Evolutionary conservation across 2,888 invertebrate genomes (phyloP).

Genomic region (Anarsia innoxiella): DNA sequence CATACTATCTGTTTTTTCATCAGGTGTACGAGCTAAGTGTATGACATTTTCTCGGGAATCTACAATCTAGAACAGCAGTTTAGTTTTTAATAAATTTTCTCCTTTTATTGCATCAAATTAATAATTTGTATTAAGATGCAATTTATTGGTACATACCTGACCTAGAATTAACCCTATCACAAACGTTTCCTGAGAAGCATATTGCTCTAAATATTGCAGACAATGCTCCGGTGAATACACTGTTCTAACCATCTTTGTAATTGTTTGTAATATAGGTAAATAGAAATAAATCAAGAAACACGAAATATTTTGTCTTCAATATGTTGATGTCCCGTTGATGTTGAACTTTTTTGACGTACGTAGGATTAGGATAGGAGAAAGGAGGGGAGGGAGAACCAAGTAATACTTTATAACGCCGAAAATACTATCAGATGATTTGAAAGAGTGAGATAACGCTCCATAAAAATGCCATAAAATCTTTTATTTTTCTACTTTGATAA

Average conservation of each 20-base stretch:
- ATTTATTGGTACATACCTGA: slow-evolving; percentile 76
- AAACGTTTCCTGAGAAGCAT: slow-evolving; percentile 77
- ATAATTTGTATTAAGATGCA: too few relatives aligned
- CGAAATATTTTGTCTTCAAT: slow-evolving; percentile 7
- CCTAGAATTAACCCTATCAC: slow-evolving; percentile 86
- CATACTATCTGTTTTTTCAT: slow-evolving; percentile 54
- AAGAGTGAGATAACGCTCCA: too few relatives aligned
- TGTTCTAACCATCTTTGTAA: slow-evolving; percentile 77
- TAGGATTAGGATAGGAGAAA: too few relatives aligned
- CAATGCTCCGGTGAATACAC: slow-evolving; percentile 81
- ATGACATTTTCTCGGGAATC: slow-evolving; percentile 83
- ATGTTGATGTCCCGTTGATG: too few relatives aligned
- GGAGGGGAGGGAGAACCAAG: too few relatives aligned
- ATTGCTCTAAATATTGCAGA: slow-evolving; percentile 79
- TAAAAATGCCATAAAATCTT: too few relatives aligned
- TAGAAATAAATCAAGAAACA: slow-evolving; percentile 3
- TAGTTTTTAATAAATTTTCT: too few relatives aligned
- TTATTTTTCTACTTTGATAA: too few relatives aligned
- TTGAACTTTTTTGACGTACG: too few relatives aligned
- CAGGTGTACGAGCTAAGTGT: slow-evolving; percentile 87
- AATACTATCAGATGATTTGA: too few relatives aligned
- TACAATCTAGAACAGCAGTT: slow-evolving; percentile 64
- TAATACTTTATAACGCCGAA: too few relatives aligned
- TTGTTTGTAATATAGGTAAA: not conserved
- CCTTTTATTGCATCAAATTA: too few relatives aligned